phyloP scores from a whole-genome alignment of 2,797 vertebrate genomes.

The Merluccius polli region DNA sequence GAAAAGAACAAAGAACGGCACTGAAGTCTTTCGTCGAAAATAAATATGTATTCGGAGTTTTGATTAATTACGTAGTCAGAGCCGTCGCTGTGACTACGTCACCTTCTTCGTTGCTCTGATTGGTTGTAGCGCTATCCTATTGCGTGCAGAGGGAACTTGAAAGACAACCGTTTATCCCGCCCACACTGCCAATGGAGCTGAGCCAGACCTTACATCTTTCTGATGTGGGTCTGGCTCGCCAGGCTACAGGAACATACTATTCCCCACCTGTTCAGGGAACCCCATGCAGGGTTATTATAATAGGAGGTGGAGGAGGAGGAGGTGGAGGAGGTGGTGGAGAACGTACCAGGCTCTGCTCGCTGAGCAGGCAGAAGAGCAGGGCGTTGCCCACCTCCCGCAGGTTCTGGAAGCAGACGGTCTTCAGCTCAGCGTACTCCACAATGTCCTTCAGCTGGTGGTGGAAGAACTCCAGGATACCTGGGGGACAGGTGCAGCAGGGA shows the following conservation, averaged over 20 bases:
- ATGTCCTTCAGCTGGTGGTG: slow-evolving; percentile 99
- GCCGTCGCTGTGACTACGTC: too few species aligned
- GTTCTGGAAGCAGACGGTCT: slow-evolving; percentile 98
- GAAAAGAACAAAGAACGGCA: too few species aligned
- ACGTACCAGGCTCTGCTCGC: slow-evolving; percentile 95
- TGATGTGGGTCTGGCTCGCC: too few species aligned
- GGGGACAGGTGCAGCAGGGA: slow-evolving; percentile 2
- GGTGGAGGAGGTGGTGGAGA: not conserved
- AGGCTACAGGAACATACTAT: not conserved
- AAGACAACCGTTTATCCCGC: too few species aligned
- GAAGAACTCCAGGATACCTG: slow-evolving; percentile 98
- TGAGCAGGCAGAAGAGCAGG: slow-evolving; percentile 93
- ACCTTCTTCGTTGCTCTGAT: too few species aligned
- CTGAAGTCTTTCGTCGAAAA: too few species aligned
- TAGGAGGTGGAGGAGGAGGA: not conserved
- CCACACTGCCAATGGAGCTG: too few species aligned
- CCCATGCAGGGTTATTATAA: not conserved
- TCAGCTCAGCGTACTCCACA: slow-evolving; percentile 94
- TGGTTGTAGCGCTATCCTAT: too few species aligned
- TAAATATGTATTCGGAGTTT: too few species aligned
- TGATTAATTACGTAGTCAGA: too few species aligned
- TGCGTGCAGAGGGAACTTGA: too few species aligned
- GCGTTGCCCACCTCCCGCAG: slow-evolving; percentile 97
- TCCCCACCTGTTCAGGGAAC: not conserved
- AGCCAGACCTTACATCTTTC: too few species aligned